Base-by-base conservation (phyloP, 2,888 invertebrate genomes). In the Drosophila rellima region DNA sequence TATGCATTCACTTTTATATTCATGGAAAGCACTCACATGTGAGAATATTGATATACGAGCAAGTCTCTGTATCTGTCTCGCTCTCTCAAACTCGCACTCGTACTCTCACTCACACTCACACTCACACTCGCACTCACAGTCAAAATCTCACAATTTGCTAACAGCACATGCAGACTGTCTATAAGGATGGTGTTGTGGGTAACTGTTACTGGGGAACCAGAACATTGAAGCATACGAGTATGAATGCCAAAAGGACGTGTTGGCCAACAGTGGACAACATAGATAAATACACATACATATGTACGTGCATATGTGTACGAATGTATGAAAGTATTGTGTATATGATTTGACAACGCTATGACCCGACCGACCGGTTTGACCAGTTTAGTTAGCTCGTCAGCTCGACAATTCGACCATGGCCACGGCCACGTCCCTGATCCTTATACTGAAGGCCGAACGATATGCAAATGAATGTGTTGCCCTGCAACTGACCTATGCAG, bases 361-460 rank as follows among this genome's bases (percentile, higher is more conserved):
- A 67, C 44, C 45, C 35, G 70, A 90, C 84, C 23, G 23, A 26
- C 26, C 74, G 90, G 84, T 84, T 88, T 88, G 84, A 90, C 84
- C 74, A 80, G 87, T 85, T 86, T 73, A 18, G 48, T 15, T 23
- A 31, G 20, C 20, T 35, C 44, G 50, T 31, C 15, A 59, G 20
- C 5, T 10, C n/a, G n/a, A 5, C n/a, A 33, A 35, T 17, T 37
- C 17, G 13, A 15, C 40, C 67, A 15, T 18, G 35, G 33, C 23
- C 40, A 35, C 18, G 29, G 8, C 29, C 55, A 26, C 18, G 44
- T 57, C 31, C 44, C 55, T 42, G 54, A 37, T 56, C 47, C 33
- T 37, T 42, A 26, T 20, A n/a, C 18, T 47, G 39, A 40, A 50
- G 63, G 67, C 47, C 42, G 60, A 35, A 23, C 31, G 42, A 11